Evolutionary conservation across 2,113 vertebrate genomes (phyloP), one percentile per base, ranked within the genome.

Genomic region (Poicephalus meyeri): DNA sequence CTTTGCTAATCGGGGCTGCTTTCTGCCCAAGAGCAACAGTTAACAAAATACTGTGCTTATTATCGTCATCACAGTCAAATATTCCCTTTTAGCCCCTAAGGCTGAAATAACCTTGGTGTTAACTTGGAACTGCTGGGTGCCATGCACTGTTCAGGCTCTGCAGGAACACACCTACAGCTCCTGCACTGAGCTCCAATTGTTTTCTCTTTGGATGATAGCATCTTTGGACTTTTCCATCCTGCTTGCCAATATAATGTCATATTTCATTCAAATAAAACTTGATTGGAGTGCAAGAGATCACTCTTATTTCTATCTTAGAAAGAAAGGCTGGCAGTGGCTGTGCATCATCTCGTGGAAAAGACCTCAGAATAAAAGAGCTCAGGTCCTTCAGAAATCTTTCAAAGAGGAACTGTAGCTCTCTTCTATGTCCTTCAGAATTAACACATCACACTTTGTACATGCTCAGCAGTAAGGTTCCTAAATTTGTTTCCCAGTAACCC

Each of bases 61-160:
- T 49, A 35, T 25, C 65, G 37, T 4, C 46, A 44, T 10, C 35
- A 6, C 16, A 56, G 69, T 11, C 31, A 71, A 73, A 86, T 42
- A 7, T 20, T 55, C 39, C n/a, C 33, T 66, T 77, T 61, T n/a
- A 72, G 21, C 31, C 73, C 33, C 49, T 13, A 7, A 46, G 76
- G 76, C 26, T 74, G 66, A 21, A 64, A 11, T 42, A 73, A 35
- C 55, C 52, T 46, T 18, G 64, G 26, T 41, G 85, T 41, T 20
- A 9, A n/a, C 1, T 1, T 1, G 3, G 56, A 35, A 58, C 46
- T 56, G 63, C 8, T 0, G 0, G 29, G 11, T 46, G n/a, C n/a
- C 35, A 4, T 0, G 0, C 33, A 0, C 31, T 15, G 26, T 26
- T 80, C 60, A 23, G 46, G 1, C 71, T 29, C 65, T 23, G 8